Percentiles rank a stretch among this genome's conserved stretches.
Conservation (phyloP, 1,140 invertebrate genomes). For the Hermatobates lingyangjiaoensis region DNA sequence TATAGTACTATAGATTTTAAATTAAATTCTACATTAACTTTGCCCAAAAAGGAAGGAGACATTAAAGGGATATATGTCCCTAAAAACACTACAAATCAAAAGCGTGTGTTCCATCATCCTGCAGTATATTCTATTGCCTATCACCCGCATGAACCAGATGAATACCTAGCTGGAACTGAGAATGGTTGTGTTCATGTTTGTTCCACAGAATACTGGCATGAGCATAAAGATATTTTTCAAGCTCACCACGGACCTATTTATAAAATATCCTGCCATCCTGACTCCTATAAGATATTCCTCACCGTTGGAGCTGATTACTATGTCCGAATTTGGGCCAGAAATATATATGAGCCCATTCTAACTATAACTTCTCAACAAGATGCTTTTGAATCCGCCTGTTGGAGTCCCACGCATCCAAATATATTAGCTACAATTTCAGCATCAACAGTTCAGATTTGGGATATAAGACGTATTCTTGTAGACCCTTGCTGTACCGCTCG, state of each 20-base stretch:
- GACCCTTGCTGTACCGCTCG: neutral
- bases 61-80: neutral
- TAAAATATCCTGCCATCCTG: neutral
- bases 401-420: neutral
- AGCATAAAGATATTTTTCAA: neutral
- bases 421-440: neutral
- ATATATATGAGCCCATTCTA: neutral
- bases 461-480: neutral
- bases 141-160: neutral
- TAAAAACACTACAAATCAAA: neutral
- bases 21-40: neutral
- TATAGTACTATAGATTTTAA: too few species aligned
- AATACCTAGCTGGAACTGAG: neutral
- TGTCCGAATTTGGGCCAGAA: neutral
- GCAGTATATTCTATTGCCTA: neutral
- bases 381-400: neutral
- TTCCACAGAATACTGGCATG: neutral
- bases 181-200: neutral
- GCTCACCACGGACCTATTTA: neutral
- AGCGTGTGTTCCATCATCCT: neutral
- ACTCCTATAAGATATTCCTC: neutral
- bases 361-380: neutral
- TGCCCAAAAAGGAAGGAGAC: neutral
- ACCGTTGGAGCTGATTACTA: neutral
- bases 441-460: neutral